Evolutionary conservation across 2,113 vertebrate genomes (phyloP).

Genomic region (Carettochelys insculpta): DNA sequence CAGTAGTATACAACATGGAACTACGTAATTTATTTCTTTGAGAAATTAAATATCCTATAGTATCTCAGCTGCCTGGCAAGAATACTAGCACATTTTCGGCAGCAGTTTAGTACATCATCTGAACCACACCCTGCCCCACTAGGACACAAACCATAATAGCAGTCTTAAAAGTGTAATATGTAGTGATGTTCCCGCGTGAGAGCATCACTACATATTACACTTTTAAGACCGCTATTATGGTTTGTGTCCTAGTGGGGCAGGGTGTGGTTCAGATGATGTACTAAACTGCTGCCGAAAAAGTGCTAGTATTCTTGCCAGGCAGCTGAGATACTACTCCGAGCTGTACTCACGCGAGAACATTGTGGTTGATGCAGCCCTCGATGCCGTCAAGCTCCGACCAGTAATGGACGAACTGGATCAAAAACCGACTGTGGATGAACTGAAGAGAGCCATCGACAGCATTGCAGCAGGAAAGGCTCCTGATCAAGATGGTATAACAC

Average conservation of each 20-base stretch:
- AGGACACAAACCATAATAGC: conserved; percentile 72
- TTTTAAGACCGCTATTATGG: conserved; percentile 70
- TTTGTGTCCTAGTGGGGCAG: conserved; percentile 74
- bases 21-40: conserved; percentile 82
- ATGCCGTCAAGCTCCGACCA: too few species aligned
- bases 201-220: conserved; percentile 67
- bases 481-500: too few species aligned
- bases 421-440: too few species aligned
- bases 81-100: conserved; percentile 77
- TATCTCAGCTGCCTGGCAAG: conserved; percentile 81
- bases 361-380: too few species aligned
- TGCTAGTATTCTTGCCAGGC: conserved; percentile 79
- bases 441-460: too few species aligned
- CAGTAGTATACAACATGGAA: conserved; percentile 68
- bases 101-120: conserved; percentile 83
- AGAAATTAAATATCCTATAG: conserved; percentile 82
- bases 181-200: too few species aligned
- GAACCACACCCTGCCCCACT: too few species aligned
- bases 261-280: conserved; percentile 82
- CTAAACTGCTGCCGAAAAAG: conserved; percentile 79
- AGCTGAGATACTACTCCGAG: conserved; percentile 81
- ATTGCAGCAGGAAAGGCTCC: too few species aligned
- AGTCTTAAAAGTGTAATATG: conserved; percentile 69
- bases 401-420: too few species aligned
- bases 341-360: too few species aligned